Percentiles rank a stretch among this genome's conserved stretches.
These are phyloP conservation scores for Adelges cooleyi DNA, from an alignment of 1,140 invertebrate species.

Conservation along the genomic window DNA sequence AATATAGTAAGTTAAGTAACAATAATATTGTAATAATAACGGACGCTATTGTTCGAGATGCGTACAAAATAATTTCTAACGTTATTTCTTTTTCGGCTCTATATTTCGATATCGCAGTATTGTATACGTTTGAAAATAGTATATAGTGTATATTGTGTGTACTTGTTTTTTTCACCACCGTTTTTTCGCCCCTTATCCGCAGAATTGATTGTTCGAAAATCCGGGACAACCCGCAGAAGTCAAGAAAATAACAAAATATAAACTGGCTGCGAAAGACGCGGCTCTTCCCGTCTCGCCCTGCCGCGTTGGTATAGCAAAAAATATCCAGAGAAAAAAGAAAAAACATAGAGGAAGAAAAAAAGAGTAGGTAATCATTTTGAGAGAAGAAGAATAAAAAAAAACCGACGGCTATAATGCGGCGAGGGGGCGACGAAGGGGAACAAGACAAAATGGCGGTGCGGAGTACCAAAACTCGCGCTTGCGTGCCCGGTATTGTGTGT, in stretches of 20 bases:
- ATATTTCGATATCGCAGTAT: too few species aligned
- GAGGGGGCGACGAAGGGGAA: neutral
- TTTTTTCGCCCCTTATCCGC: neutral
- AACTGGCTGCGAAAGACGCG: constrained; percentile 16
- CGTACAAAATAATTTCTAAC: too few species aligned
- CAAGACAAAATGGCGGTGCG: constrained; percentile 22
- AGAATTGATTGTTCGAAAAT: constrained; percentile 27
- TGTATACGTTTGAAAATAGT: too few species aligned
- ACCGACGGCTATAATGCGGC: neutral
- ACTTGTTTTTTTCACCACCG: neutral
- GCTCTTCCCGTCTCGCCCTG: neutral
- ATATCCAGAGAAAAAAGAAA: neutral
- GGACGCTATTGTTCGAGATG: too few species aligned
- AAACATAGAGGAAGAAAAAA: neutral
- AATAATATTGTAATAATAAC: too few species aligned
- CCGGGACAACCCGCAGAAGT: constrained; percentile 26
- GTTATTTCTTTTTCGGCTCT: too few species aligned
- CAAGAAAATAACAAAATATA: constrained; percentile 26
- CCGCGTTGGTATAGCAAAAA: neutral
- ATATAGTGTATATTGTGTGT: too few species aligned
- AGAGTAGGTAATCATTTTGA: constrained; percentile 9
- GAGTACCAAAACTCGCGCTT: neutral
- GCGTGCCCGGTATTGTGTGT: neutral
- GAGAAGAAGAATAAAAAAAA: neutral
- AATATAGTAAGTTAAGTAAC: too few species aligned